phyloP scores from a whole-genome alignment of 2,113 vertebrate genomes.

The Xyrauchen texanus region DNA sequence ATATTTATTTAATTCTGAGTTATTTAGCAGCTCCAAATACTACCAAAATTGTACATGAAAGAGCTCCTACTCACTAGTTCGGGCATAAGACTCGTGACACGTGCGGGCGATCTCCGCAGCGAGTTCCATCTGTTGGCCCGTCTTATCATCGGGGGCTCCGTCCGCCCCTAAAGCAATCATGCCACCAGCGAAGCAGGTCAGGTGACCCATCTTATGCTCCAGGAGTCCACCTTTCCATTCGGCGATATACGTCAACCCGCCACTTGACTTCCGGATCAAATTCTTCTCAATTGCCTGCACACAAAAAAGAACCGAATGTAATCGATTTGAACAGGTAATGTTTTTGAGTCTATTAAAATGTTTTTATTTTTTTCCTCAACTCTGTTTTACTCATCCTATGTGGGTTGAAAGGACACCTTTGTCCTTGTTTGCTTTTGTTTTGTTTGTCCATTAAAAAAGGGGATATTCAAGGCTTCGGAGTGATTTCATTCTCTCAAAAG shows the following conservation, averaged over 20 bases:
- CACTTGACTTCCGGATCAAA: conserved; percentile 89
- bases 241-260: conserved; percentile 92
- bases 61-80: conserved; percentile 80
- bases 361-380: not conserved
- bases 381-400: conserved; percentile 14
- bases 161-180: conserved; percentile 97
- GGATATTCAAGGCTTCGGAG: not conserved
- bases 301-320: not conserved
- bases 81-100: conserved; percentile 93
- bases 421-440: not conserved
- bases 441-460: not conserved
- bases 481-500: conserved; percentile 11
- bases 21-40: too few relatives aligned
- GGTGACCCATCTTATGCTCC: conserved; percentile 98
- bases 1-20: too few relatives aligned
- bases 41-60: not conserved
- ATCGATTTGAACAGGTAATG: not conserved
- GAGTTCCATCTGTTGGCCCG: conserved; percentile 89
- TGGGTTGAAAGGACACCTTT: conserved; percentile 25
- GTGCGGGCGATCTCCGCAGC: conserved; percentile 95
- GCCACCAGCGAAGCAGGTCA: conserved; percentile 96
- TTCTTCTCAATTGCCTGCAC: conserved; percentile 90
- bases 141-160: conserved; percentile 82
- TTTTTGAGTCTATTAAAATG: not conserved
- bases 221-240: conserved; percentile 98